phyloP scores from a whole-genome alignment of 2,113 vertebrate genomes.

The Melanostigma gelatinosum region DNA sequence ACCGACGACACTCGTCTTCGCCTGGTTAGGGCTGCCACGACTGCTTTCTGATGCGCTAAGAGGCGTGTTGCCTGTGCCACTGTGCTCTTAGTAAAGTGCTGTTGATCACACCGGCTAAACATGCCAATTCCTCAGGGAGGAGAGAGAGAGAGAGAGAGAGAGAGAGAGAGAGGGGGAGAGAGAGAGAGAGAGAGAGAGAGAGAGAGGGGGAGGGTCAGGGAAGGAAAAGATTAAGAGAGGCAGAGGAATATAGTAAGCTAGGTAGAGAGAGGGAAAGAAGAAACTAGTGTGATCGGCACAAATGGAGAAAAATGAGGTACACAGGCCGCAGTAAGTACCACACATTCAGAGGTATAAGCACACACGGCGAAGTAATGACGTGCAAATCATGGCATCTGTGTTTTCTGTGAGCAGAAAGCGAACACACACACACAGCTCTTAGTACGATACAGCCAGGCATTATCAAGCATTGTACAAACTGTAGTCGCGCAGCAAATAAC shows the following conservation, averaged over 20 bases:
- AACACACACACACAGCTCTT: not conserved
- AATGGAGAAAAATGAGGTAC: conserved; percentile 18
- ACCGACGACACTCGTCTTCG: conserved; percentile 41
- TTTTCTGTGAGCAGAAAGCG: conserved; percentile 9
- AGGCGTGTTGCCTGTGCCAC: conserved; percentile 55
- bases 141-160: too few relatives aligned
- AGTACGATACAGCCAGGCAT: not conserved
- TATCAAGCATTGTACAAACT: conserved; percentile 21
- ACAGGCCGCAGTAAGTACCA: not conserved
- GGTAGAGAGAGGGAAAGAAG: not conserved
- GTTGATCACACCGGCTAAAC: conserved; percentile 62
- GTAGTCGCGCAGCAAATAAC: conserved; percentile 36
- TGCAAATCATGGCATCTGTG: conserved; percentile 52
- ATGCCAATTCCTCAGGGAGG: conserved; percentile 63
- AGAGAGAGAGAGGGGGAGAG: not conserved
- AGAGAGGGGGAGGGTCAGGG: not conserved
- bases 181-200: not conserved
- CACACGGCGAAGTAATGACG: conserved; percentile 29
- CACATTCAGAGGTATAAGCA: conserved; percentile 9
- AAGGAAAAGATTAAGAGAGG: not conserved
- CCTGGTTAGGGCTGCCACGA: conserved; percentile 57
- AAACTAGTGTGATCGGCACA: not conserved
- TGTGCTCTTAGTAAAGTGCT: conserved; percentile 61
- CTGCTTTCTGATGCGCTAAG: conserved; percentile 60
- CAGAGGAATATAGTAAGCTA: not conserved